Conservation (phyloP, 2,888 invertebrate species). For the Lepidocyrtinus sp. region DNA sequence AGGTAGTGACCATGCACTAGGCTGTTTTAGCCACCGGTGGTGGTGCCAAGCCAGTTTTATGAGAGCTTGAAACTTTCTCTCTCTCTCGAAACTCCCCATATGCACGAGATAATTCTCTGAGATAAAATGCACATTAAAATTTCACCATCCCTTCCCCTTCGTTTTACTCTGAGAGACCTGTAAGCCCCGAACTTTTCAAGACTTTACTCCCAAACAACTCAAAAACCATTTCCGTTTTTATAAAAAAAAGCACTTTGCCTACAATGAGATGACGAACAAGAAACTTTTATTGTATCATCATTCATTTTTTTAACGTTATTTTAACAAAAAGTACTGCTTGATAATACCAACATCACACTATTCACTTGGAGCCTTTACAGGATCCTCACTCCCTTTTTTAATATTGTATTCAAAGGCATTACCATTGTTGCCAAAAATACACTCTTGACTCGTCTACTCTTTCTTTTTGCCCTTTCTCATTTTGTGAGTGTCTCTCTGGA, state of each 20-base stretch:
- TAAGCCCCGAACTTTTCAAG: background rate
- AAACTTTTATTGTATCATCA: conserved; percentile 17
- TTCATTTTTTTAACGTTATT: background rate
- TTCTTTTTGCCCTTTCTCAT: background rate
- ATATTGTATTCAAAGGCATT: conserved; percentile 5
- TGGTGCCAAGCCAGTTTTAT: background rate
- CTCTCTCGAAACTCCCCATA: background rate
- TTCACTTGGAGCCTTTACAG: background rate
- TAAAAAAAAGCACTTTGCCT: background rate
- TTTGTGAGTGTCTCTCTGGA: conserved; percentile 4
- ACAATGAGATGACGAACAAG: conserved; percentile 5
- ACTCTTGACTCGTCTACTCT: background rate
- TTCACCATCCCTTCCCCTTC: conserved; percentile 32
- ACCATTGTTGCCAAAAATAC: conserved; percentile 3
- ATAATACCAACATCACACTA: background rate
- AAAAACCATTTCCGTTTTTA: background rate
- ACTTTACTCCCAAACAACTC: background rate
- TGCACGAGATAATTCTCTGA: conserved; percentile 34
- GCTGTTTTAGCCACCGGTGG: background rate
- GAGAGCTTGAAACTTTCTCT: background rate
- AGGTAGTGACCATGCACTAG: background rate
- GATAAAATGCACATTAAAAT: conserved; percentile 55
- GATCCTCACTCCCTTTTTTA: background rate
- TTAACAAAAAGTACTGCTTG: conserved; percentile 3
- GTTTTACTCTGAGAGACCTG: background rate